A percentile compares a stretch with the other conserved stretches of the same genome.
These are phyloP conservation scores for Acrocephalus kingi DNA, from an alignment of 2,113 vertebrate genomes.

Conservation along the genomic window DNA sequence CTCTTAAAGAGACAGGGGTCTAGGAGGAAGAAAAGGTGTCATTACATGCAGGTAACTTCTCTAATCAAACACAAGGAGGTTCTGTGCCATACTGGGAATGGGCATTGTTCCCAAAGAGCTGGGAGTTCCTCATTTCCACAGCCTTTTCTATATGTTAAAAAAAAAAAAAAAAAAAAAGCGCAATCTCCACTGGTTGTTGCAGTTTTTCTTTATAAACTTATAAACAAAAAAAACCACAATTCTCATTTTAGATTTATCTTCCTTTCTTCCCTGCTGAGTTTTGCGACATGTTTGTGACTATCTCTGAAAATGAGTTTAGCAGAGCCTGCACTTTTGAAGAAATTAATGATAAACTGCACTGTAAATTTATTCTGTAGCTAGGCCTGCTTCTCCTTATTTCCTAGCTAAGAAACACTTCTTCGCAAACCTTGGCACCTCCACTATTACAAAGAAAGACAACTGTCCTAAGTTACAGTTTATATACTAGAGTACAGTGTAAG, in stretches of 20 bases:
- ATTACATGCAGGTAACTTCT: background rate
- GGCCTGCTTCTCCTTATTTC: background rate
- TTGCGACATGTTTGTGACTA: background rate
- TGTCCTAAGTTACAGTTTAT: background rate
- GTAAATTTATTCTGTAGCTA: background rate
- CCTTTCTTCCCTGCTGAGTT: background rate
- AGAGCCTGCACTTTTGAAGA: background rate
- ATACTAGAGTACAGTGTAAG: background rate
- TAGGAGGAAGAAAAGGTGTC: background rate
- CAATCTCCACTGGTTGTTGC: background rate
- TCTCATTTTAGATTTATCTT: background rate
- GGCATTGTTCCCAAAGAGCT: background rate
- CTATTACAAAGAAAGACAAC: background rate
- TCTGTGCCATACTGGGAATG: background rate
- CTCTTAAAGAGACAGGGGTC: background rate
- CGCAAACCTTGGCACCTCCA: accelerated
- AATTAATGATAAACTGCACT: background rate
- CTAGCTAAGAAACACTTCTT: background rate
- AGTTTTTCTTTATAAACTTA: background rate
- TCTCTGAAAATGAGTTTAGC: background rate
- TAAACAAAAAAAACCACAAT: background rate
- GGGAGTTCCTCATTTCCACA: background rate
- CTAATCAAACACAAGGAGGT: background rate
- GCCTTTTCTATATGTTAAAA: background rate
- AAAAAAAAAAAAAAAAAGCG: too few relatives aligned